Conservation (phyloP, 1,140 invertebrate species). For the Drosophila truncata region DNA sequence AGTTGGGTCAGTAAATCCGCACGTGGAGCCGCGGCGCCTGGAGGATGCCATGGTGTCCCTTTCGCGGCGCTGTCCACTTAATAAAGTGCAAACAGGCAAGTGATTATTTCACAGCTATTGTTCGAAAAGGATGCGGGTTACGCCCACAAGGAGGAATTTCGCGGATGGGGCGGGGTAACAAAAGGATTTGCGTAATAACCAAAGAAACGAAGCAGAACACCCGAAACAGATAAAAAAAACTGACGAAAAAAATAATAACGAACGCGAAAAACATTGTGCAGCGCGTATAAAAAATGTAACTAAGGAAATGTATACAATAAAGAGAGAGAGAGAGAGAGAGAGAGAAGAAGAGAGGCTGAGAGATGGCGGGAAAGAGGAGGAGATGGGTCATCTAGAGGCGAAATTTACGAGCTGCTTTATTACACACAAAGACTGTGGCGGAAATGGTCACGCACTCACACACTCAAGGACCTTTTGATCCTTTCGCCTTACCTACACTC, state of each 20-base stretch:
- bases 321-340: conserved; percentile 11
- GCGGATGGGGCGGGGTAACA: conserved; percentile 30
- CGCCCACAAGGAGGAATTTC: conserved; percentile 16
- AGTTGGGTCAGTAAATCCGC: conserved; percentile 43
- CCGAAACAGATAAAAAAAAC: conserved; percentile 23
- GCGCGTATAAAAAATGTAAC: conserved; percentile 47
- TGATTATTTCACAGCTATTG: conserved; percentile 82
- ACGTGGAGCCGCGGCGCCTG: conserved; percentile 8
- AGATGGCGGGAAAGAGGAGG: background rate
- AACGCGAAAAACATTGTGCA: conserved; percentile 56
- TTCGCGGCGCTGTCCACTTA: conserved; percentile 49
- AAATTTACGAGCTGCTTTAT: conserved; percentile 81
- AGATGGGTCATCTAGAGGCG: conserved; percentile 29
- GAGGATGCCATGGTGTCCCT: conserved; percentile 11
- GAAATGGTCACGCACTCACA: conserved; percentile 30
- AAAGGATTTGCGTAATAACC: conserved; percentile 76
- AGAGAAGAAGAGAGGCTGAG: background rate
- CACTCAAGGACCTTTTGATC: conserved; percentile 3
- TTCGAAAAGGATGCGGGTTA: conserved; percentile 41
- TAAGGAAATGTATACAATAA: conserved; percentile 51
- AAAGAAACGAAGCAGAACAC: conserved; percentile 50
- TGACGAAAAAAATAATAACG: conserved; percentile 12
- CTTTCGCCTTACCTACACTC: conserved; percentile 3
- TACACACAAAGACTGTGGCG: conserved; percentile 25
- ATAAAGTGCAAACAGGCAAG: conserved; percentile 81